Evolutionary conservation across 1,140 invertebrate species (phyloP).

Genomic region (Cydia fagiglandana): DNA sequence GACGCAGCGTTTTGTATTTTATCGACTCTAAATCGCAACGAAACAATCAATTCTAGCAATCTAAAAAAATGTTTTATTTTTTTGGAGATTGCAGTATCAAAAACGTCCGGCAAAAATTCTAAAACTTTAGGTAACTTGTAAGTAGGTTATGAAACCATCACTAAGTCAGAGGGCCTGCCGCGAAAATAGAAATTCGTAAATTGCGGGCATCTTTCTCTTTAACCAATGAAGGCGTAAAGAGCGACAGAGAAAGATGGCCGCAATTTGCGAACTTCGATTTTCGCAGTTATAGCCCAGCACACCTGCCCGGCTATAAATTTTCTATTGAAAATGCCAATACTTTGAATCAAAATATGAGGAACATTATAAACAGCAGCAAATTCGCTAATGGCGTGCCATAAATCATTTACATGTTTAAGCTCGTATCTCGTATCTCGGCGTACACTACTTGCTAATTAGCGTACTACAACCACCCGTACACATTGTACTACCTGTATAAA

Average conservation of each 20-base stretch:
- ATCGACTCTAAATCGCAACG: conserved; percentile 43
- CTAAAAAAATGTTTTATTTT: not conserved
- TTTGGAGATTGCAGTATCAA: too few species aligned
- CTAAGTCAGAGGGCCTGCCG: not conserved
- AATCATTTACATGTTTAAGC: conserved; percentile 27
- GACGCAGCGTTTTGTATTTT: conserved; percentile 47
- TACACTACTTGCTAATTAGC: conserved; percentile 24
- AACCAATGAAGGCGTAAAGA: too few species aligned
- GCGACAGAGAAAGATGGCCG: too few species aligned
- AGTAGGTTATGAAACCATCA: not conserved
- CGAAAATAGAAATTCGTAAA: too few species aligned
- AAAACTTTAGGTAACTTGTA: not conserved
- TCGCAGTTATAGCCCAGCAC: not conserved
- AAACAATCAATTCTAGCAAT: not conserved
- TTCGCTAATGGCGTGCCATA: conserved; percentile 19
- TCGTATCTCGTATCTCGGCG: conserved; percentile 27
- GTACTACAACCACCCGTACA: not conserved
- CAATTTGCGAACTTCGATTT: too few species aligned
- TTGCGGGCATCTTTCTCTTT: too few species aligned
- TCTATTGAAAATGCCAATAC: not conserved
- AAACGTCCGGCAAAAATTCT: not conserved
- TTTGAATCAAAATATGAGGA: not conserved
- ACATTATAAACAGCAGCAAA: not conserved
- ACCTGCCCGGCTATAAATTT: not conserved
- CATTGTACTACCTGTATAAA: not conserved